Evolutionary conservation across 2,113 vertebrate genomes (phyloP), one percentile per base, ranked within the genome.

Genomic region (Eubucco bourcierii): DNA sequence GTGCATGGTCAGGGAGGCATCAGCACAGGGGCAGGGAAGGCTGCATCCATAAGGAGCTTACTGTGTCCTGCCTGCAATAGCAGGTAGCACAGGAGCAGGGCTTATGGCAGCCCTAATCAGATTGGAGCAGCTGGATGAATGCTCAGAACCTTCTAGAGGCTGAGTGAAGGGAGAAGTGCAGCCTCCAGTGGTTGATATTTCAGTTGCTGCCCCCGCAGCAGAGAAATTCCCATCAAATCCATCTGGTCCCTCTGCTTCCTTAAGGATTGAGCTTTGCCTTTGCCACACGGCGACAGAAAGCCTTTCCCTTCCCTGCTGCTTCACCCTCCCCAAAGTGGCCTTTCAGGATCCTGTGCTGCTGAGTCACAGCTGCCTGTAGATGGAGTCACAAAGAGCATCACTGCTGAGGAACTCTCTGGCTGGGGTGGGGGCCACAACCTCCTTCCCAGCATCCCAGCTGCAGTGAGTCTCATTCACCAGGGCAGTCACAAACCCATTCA

Each of bases 381-480:
- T 52, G 7, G 4, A 2, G 1, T 8, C 10, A 44, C 53, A 6
- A 10, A 33, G 31, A 33, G 4, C 39, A 10, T 9, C 72, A 2
- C 20, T 0, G 10, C n/a, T 0, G 4, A 72, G 63, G 25, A 59
- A 39, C 37, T 33, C 61, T 10, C 17, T 4, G 46, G 10, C 12
- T 46, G 15, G 4, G 12, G 0, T 27, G 55, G 27, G 25, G 53
- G 27, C 12, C 23, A 28, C 53, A 53, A 16, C 0, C 55, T 21
- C 47, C 68, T 47, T 3, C 64, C 41, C 15, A 6, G 33, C 64
- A 7, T 4, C 39, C 5, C 0, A 10, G 39, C 58, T 66, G 18
- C 33, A 13, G 5, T 3, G 27, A 87, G 21, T 6, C 67, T 33
- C 39, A 1, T 25, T 33, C 12, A 4, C 60, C 9, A 15, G 19